Evolutionary conservation across 2,797 vertebrate species (phyloP), one percentile per base, ranked within the genome.

Genomic region (Champsocephalus gunnari): DNA sequence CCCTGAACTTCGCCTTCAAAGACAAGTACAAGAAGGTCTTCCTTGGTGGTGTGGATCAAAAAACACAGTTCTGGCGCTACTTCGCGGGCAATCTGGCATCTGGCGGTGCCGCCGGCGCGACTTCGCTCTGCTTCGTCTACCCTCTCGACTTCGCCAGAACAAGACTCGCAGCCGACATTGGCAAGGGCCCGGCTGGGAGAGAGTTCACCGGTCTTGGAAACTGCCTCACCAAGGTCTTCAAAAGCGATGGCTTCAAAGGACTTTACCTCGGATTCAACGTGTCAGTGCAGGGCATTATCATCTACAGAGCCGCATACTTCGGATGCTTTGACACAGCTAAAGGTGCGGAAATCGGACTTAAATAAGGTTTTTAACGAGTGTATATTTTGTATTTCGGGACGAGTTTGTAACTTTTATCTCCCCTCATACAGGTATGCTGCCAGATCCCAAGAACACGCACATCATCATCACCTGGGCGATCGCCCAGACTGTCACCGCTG

Each of bases 21-120:
- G 98, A 99, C 94, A 99, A 99, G 95, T 99, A 99, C 95, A 99
- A 99, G 96, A 97, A 97, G 94, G 90, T 99, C 94, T 99, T 99
- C 94, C 93, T 99, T n/a, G 98, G 98, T 43, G 98, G 98, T 9
- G 98, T 99, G 82, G 97, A 99, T 92, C 96, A 95, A 86, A 98
- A 97, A 87, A 99, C 96, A 88, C 98, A 99, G 87, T 99, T 99
- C 94, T 99, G 98, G 98, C 98, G 98, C 77, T 98, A 98, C 93
- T 99, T 99, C 4, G 97, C 98, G 0, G 98, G 98, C 34, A 99
- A 99, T 77, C 92, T 99, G 82, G 98, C 98, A 0, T 99, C 98
- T 0, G 98, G 98, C 0, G 98, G 98, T 1, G 98, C 98, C 0
- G 98, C 98, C 0, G 98, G 98, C 41, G 98, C 98, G 62, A 99